Evolutionary conservation across 1,140 invertebrate species (phyloP).

Genomic region (Brachionus rotundiformis): DNA sequence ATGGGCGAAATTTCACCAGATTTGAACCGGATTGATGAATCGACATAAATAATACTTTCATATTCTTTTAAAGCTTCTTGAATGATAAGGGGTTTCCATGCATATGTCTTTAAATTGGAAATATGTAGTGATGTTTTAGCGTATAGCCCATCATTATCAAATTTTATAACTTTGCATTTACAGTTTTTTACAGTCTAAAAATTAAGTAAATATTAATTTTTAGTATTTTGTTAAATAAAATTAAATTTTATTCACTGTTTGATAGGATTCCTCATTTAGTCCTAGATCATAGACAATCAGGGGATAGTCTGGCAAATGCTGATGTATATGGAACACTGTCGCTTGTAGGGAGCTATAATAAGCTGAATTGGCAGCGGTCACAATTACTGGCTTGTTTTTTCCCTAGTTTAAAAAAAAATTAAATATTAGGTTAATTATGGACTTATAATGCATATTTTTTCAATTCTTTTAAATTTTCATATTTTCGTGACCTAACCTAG

Average conservation of each 20-base stretch:
- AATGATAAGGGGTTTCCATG: conserved; percentile 49
- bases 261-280: not conserved
- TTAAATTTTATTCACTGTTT: conserved; percentile 24
- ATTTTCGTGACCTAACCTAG: not conserved
- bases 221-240: not conserved
- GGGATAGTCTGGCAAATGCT: conserved; percentile 5
- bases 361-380: conserved; percentile 28
- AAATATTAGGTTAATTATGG: not conserved
- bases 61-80: conserved; percentile 44
- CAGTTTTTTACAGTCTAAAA: conserved; percentile 34
- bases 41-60: conserved; percentile 33
- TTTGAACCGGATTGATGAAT: conserved; percentile 43
- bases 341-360: conserved; percentile 46
- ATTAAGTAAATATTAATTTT: not conserved
- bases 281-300: conserved; percentile 49
- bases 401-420: not conserved
- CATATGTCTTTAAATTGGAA: conserved; percentile 29
- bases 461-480: not conserved
- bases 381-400: conserved; percentile 43
- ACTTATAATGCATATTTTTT: not conserved
- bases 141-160: not conserved
- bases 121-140: not conserved
- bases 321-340: conserved; percentile 13
- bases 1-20: conserved; percentile 1
- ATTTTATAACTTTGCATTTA: conserved; percentile 37